Evolutionary conservation across 2,113 vertebrate species (phyloP), one percentile per base, ranked within the genome.

Genomic region (Chauna torquata): DNA sequence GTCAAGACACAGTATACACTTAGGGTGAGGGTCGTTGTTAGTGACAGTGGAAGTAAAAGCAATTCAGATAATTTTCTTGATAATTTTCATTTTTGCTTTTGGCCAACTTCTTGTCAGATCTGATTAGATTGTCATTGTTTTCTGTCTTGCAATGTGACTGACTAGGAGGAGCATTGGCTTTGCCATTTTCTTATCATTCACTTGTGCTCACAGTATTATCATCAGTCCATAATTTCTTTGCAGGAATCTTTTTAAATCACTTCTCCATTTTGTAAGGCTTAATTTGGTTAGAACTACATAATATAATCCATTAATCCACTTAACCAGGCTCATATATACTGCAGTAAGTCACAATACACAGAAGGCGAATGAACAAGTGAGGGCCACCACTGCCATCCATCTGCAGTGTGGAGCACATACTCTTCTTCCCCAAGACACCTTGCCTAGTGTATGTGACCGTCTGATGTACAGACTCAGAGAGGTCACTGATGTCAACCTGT

Each of bases 331-430:
- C 62, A 36, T 8, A 20, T 11, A 52, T 50, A 23, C 45, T 66
- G 32, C 4, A 3, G 16, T 66, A 14, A 47, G 8, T 90, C 7
- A 7, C 34, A 22, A 11, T n/a, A 30, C 22, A 16, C 27, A 25
- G 34, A 25, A 40, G 25, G 20, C 12, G 16, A 68, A 44, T 17
- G 55, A 28, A 62, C 12, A 27, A 55, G 11, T 15, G 28, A 23
- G 38, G 4, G 3, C 0, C 0, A 1, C 15, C 3, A 4, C 11
- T 28, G 19, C 54, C 11, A 24, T 34, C 3, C 0, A 0, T 69
- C 20, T 3, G 3, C 0, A 0, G 24, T 61, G 42, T 80, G 74
- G 40, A 72, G 16, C 22, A 7, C 2, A 1, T 8, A 8, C 3
- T 61, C 54, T 75, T 7, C 7, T 75, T 7, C 7, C 10, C 16